Conservation (phyloP, 2,888 invertebrate species). For the Clivina fossor region DNA sequence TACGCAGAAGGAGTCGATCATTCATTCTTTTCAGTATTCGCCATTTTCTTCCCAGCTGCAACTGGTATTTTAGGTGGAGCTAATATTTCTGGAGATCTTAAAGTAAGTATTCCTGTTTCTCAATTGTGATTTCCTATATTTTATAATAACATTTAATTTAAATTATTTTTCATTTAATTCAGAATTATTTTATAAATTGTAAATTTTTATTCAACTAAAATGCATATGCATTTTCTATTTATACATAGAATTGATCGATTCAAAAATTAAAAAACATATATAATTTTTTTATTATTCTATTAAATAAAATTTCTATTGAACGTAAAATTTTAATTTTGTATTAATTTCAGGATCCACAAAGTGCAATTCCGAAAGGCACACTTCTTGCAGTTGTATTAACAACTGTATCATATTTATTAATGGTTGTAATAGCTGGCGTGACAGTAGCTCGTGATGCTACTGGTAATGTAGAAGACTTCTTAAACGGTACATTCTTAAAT, state of each 20-base stretch:
- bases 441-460: slow-evolving; percentile 79
- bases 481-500: slow-evolving; percentile 59
- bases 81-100: slow-evolving; percentile 96
- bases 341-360: slow-evolving; percentile 74
- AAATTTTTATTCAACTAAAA: too few species aligned
- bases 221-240: too few species aligned
- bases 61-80: slow-evolving; percentile 97
- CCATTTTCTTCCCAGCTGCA: slow-evolving; percentile 97
- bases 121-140: background rate
- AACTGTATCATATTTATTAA: slow-evolving; percentile 80
- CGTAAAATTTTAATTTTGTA: too few species aligned
- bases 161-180: too few species aligned
- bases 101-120: slow-evolving; percentile 58
- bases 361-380: slow-evolving; percentile 90
- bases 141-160: too few species aligned
- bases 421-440: slow-evolving; percentile 77
- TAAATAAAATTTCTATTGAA: too few species aligned
- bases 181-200: too few species aligned
- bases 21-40: slow-evolving; percentile 92
- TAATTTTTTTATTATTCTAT: too few species aligned
- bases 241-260: too few species aligned
- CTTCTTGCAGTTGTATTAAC: slow-evolving; percentile 87
- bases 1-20: slow-evolving; percentile 72
- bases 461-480: slow-evolving; percentile 64
- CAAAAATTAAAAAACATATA: too few species aligned